Conservation (phyloP, 2,113 vertebrate genomes). For the Tachysurus fulvidraco region DNA sequence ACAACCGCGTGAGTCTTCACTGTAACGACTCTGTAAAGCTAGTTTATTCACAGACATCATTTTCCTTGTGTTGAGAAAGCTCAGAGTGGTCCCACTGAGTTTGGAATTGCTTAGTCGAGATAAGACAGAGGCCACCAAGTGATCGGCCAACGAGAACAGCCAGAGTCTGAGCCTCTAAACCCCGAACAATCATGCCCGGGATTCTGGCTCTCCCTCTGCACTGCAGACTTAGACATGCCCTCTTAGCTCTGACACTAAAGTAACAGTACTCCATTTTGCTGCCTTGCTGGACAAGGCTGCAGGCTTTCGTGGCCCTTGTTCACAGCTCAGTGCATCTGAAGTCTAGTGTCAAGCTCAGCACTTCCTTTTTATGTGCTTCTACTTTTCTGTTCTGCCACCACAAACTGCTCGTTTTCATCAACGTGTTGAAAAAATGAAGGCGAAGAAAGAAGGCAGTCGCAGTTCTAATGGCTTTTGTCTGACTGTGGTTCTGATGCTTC, state of each 20-base stretch:
- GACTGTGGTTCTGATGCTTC: background rate
- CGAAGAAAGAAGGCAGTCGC: background rate
- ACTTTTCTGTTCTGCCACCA: background rate
- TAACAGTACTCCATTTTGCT: conserved; percentile 29
- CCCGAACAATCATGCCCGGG: conserved; percentile 7
- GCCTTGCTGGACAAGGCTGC: conserved; percentile 17
- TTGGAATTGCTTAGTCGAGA: conserved; percentile 30
- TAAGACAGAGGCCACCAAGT: background rate
- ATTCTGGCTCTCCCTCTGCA: conserved; percentile 5
- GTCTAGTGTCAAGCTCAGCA: conserved; percentile 26
- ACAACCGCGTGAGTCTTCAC: background rate
- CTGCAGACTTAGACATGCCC: conserved; percentile 26
- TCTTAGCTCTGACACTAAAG: conserved; percentile 2
- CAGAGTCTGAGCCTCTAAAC: conserved; percentile 13
- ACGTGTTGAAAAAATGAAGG: background rate
- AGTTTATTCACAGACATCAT: background rate
- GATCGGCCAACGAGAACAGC: conserved; percentile 30
- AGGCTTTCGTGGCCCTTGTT: conserved; percentile 5
- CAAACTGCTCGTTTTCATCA: conserved; percentile 27
- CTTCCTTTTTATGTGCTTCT: conserved; percentile 18
- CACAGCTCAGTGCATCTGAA: conserved; percentile 31
- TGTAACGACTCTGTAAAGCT: background rate
- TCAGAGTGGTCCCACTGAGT: conserved; percentile 14
- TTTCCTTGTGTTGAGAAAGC: conserved; percentile 8
- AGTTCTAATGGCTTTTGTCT: too few relatives aligned